These are phyloP conservation scores for Sebastes trivittatus DNA, from an alignment of 2,797 vertebrate species.

Conservation along the genomic window DNA sequence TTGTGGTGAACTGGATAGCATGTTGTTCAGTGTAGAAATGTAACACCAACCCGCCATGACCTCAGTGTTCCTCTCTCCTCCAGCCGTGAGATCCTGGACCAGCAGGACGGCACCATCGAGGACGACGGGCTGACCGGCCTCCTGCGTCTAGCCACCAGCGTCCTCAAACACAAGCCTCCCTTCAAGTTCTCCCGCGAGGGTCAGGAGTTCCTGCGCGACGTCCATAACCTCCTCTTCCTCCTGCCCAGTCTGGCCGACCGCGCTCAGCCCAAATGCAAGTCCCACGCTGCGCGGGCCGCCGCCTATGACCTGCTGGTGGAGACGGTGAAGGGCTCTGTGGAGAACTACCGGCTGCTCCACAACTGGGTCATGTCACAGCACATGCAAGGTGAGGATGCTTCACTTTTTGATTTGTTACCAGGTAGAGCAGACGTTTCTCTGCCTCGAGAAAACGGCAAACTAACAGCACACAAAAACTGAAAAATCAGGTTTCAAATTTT, in stretches of 20 bases:
- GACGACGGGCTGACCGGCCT: conserved; percentile 96
- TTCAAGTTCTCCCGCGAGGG: conserved; percentile 98
- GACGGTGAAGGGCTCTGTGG: conserved; percentile 96
- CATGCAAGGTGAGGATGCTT: conserved; percentile 91
- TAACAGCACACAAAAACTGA: neutral
- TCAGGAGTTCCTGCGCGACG: conserved; percentile 96
- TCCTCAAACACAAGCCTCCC: conserved; percentile 97
- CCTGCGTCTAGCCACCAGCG: conserved; percentile 93
- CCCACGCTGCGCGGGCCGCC: conserved; percentile 94
- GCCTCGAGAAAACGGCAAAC: too few species aligned
- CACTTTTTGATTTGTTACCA: neutral
- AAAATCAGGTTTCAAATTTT: too few species aligned
- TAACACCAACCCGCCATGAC: neutral
- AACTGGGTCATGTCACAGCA: conserved; percentile 99
- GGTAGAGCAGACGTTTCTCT: too few species aligned
- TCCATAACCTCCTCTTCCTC: conserved; percentile 96
- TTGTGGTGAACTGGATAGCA: neutral
- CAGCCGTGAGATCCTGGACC: conserved; percentile 97
- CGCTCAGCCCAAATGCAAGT: conserved; percentile 97
- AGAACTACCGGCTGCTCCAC: conserved; percentile 97
- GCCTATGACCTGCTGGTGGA: conserved; percentile 97
- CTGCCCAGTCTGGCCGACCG: conserved; percentile 96
- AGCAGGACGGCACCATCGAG: conserved; percentile 94
- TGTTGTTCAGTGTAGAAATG: neutral
- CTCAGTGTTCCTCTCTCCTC: neutral